Conservation (phyloP, 2,888 invertebrate species). For the Hermaeophaga mercurialis region DNA sequence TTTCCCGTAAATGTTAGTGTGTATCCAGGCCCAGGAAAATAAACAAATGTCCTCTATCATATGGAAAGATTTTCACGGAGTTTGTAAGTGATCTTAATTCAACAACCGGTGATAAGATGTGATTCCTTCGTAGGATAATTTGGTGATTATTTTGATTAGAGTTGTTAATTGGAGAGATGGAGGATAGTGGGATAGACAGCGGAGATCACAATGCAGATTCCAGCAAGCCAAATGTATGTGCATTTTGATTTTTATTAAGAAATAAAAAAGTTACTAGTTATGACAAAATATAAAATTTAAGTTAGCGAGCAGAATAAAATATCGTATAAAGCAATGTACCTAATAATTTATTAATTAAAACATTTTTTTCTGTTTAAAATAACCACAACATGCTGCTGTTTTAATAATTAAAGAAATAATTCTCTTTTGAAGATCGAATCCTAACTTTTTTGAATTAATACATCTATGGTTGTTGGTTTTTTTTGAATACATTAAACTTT, state of each 20-base stretch:
- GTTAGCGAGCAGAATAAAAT: too few relatives aligned
- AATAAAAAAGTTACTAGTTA: too few relatives aligned
- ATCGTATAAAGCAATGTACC: too few relatives aligned
- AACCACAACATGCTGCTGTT: too few relatives aligned
- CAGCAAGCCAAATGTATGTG: constrained; percentile 46
- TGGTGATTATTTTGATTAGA: background rate
- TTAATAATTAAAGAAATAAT: too few relatives aligned
- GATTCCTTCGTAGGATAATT: background rate
- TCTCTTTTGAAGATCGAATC: too few relatives aligned
- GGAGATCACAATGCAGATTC: constrained; percentile 58
- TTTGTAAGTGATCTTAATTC: background rate
- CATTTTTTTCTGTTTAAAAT: too few relatives aligned
- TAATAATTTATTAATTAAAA: too few relatives aligned
- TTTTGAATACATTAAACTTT: too few relatives aligned
- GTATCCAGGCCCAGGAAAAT: background rate
- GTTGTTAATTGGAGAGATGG: constrained; percentile 49
- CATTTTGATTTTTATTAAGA: constrained; percentile 5
- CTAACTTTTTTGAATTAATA: too few relatives aligned
- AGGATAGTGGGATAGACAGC: constrained; percentile 62
- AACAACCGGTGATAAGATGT: constrained; percentile 12
- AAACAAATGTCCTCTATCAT: constrained; percentile 2
- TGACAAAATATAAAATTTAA: too few relatives aligned
- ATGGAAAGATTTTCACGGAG: background rate
- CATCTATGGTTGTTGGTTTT: too few relatives aligned
- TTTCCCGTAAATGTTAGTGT: background rate